These are phyloP conservation scores for Leptopilina myrica DNA, from an alignment of 2,888 invertebrate species.

Conservation along the genomic window DNA sequence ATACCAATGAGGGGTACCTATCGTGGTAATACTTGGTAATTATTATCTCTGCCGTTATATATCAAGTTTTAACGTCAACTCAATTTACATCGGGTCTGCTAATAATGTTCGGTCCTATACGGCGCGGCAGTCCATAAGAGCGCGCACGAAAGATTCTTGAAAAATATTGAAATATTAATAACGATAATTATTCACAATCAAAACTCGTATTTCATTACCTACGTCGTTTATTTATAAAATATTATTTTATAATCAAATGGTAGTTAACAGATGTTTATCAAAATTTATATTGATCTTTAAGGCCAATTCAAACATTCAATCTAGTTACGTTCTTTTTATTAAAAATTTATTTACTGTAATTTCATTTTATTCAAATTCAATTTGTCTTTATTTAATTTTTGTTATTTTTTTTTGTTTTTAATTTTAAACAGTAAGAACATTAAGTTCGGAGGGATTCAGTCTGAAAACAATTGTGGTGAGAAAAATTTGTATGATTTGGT, in stretches of 20 bases:
- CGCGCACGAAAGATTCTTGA: constrained; percentile 7
- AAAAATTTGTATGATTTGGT: no score
- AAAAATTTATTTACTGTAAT: background rate
- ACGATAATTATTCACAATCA: constrained; percentile 27
- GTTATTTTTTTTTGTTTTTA: no score
- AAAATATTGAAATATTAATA: constrained; percentile 37
- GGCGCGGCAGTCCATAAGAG: constrained; percentile 2
- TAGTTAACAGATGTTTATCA: constrained; percentile 7
- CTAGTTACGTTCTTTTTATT: constrained; percentile 2
- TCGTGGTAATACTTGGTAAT: constrained; percentile 63
- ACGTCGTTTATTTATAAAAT: background rate
- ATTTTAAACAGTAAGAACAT: no score
- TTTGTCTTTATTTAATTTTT: background rate
- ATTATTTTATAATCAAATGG: constrained; percentile 27
- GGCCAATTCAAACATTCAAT: constrained; percentile 34
- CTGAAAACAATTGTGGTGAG: no score
- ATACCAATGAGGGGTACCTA: constrained; percentile 63
- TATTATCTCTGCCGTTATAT: constrained; percentile 63
- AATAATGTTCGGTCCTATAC: constrained; percentile 32
- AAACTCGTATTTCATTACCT: constrained; percentile 14
- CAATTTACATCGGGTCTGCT: constrained; percentile 15
- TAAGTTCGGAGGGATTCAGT: no score
- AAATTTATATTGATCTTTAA: constrained; percentile 25
- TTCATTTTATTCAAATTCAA: background rate
- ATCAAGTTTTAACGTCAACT: constrained; percentile 52